These are phyloP conservation scores for Cyanoramphus novaezelandiae DNA, from an alignment of 2,113 vertebrate genomes.

Conservation along the genomic window DNA sequence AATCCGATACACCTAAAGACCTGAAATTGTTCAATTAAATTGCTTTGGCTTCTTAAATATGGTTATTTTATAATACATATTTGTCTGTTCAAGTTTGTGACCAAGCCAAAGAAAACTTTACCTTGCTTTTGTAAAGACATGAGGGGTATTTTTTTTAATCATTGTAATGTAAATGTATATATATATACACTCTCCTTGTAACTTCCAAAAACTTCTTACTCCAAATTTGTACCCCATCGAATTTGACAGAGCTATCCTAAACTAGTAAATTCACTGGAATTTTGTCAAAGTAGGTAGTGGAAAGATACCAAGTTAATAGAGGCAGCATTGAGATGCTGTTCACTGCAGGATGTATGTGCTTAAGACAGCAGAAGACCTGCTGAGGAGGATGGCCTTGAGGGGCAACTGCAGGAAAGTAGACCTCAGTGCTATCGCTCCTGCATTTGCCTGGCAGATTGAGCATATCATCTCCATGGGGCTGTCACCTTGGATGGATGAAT, in stretches of 20 bases:
- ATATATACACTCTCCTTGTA: neutral
- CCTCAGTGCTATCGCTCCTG: rapidly evolving
- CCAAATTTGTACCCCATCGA: neutral
- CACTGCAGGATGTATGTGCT: neutral
- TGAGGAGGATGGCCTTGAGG: neutral
- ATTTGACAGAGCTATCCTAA: neutral
- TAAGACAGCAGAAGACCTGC: neutral
- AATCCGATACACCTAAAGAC: neutral
- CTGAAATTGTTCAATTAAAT: neutral
- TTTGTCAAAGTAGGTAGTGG: neutral
- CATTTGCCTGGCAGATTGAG: rapidly evolving
- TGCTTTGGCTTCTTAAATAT: neutral
- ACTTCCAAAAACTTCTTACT: neutral
- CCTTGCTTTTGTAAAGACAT: neutral
- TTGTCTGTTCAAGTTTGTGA: neutral
- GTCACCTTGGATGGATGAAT: neutral
- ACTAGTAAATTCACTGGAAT: neutral
- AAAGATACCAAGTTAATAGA: neutral
- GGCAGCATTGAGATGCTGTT: neutral
- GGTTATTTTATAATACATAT: neutral
- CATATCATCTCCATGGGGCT: neutral
- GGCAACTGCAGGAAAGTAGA: rapidly evolving
- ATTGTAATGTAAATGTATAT: neutral
- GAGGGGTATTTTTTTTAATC: neutral
- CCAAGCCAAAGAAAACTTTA: neutral